Evolutionary conservation across 1,140 invertebrate species (phyloP).

Genomic region (Lanistes nyassanus): DNA sequence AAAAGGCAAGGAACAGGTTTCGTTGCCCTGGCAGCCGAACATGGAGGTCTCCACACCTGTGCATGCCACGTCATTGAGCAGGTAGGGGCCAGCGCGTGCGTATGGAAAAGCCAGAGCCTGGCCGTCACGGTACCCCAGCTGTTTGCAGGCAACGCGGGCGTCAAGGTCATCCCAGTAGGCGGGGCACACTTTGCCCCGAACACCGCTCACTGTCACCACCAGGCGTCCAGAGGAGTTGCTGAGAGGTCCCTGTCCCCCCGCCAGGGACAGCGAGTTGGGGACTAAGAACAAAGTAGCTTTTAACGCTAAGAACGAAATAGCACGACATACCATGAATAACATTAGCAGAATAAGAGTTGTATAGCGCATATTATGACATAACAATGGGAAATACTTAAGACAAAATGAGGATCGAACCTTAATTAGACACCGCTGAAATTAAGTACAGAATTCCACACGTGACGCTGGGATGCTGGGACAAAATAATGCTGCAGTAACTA

Average conservation of each 20-base stretch:
- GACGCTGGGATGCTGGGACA: too few relatives aligned
- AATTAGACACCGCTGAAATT: too few relatives aligned
- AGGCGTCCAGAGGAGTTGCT: conserved; percentile 70
- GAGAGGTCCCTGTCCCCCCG: conserved; percentile 37
- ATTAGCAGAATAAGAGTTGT: too few relatives aligned
- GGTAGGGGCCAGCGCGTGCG: conserved; percentile 33
- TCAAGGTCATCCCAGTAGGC: conserved; percentile 78
- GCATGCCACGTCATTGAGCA: conserved; percentile 39
- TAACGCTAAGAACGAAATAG: too few relatives aligned
- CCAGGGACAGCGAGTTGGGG: conserved; percentile 17
- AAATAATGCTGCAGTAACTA: too few relatives aligned
- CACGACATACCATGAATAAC: too few relatives aligned
- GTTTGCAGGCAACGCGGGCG: conserved; percentile 77
- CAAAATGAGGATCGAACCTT: too few relatives aligned
- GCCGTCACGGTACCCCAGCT: conserved; percentile 70
- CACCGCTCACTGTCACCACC: conserved; percentile 76
- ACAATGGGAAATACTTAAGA: too few relatives aligned
- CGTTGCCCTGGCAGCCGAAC: conserved; percentile 36
- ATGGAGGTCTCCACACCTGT: conserved; percentile 35
- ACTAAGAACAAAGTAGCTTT: too few relatives aligned
- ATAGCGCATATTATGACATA: too few relatives aligned
- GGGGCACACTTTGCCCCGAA: conserved; percentile 81
- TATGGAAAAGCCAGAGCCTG: conserved; percentile 32
- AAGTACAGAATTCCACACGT: too few relatives aligned
- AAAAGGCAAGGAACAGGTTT: conserved; percentile 30